phyloP scores from a whole-genome alignment of 2,113 vertebrate species.

The Romanogobio albipinnatus region DNA sequence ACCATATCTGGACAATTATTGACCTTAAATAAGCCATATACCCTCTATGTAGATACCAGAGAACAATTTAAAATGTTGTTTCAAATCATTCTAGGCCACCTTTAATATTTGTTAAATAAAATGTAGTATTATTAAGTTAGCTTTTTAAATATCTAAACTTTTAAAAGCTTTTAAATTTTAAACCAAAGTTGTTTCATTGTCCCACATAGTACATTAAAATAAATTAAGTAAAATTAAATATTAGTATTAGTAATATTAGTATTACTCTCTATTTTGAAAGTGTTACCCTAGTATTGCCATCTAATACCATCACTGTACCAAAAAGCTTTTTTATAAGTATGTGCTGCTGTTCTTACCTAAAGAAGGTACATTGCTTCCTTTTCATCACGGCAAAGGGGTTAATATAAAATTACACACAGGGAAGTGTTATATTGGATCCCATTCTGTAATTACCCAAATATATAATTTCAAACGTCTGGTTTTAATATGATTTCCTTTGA shows the following conservation, averaged over 20 bases:
- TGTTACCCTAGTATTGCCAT: not conserved
- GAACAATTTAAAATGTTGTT: too few relatives aligned
- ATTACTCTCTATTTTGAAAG: not conserved
- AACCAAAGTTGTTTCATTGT: not conserved
- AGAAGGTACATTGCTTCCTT: not conserved
- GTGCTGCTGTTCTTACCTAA: not conserved
- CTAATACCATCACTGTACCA: not conserved
- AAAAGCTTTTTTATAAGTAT: not conserved
- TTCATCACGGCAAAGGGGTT: conserved; percentile 4
- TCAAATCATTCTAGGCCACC: too few relatives aligned
- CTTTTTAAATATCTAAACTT: too few relatives aligned
- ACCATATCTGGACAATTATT: too few relatives aligned
- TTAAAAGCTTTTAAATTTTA: not conserved
- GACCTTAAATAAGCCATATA: too few relatives aligned
- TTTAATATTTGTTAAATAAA: not conserved
- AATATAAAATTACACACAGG: conserved; percentile 14
- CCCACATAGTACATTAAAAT: too few relatives aligned
- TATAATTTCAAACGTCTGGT: conserved; percentile 49
- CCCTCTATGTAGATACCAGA: too few relatives aligned
- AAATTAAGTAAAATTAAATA: not conserved
- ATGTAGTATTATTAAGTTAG: not conserved
- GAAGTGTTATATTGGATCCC: conserved; percentile 29
- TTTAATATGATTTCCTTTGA: conserved; percentile 38
- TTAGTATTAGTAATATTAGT: not conserved
- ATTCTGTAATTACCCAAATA: conserved; percentile 42